These are phyloP conservation scores for Mus minutoides DNA, from an alignment of 2,797 vertebrate species.

Conservation along the genomic window DNA sequence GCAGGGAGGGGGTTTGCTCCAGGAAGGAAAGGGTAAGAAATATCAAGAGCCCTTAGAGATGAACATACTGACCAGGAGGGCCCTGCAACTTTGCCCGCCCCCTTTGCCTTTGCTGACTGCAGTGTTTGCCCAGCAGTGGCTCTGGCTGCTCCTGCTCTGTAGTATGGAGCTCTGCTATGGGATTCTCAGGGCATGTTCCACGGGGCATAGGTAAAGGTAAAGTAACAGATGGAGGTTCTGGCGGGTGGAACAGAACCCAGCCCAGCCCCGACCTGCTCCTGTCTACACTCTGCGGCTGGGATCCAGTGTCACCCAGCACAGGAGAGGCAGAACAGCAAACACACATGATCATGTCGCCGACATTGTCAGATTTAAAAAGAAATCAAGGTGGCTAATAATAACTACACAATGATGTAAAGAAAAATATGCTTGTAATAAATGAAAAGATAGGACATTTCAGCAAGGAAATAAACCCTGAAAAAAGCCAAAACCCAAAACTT, in stretches of 20 bases:
- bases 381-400: slow-evolving; percentile 43
- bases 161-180: not conserved
- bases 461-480: not conserved
- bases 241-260: slow-evolving; percentile 15
- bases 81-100: not conserved
- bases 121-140: not conserved
- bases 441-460: slow-evolving; percentile 32
- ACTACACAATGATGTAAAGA: not conserved
- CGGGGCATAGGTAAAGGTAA: not conserved
- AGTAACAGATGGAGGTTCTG: slow-evolving; percentile 42
- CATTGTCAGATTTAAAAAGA: not conserved
- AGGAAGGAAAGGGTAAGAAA: not conserved
- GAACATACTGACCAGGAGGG: not conserved
- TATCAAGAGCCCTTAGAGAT: not conserved
- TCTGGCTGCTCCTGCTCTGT: not conserved
- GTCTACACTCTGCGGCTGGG: not conserved
- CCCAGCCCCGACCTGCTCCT: not conserved
- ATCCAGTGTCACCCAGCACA: not conserved
- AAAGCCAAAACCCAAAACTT: not conserved
- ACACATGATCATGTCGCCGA: not conserved
- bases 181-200: slow-evolving; percentile 24
- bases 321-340: slow-evolving; percentile 7
- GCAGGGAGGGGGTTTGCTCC: not conserved
- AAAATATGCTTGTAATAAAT: slow-evolving; percentile 28
- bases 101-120: not conserved